These are phyloP conservation scores for Sminthurides bifidus DNA, from an alignment of 1,140 invertebrate species.

Conservation along the genomic window DNA sequence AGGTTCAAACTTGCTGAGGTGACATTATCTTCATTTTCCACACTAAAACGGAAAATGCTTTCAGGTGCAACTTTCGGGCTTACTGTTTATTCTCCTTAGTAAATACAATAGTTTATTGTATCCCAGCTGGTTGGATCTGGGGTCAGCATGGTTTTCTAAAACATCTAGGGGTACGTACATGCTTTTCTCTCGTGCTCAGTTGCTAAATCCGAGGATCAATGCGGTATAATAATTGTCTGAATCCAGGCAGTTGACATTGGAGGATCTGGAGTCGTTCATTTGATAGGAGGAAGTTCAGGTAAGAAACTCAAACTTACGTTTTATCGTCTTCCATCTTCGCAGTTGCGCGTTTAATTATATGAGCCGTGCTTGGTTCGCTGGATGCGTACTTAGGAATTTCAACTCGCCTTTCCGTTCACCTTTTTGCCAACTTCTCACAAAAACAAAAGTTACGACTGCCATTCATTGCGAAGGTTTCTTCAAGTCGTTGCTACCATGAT, in stretches of 20 bases:
- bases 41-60: not conserved
- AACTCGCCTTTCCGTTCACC: too few species aligned
- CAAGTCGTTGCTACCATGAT: too few species aligned
- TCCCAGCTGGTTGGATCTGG: constrained; percentile 58
- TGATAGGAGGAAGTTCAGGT: constrained; percentile 59
- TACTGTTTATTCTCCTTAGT: constrained; percentile 81
- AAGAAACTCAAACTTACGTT: constrained; percentile 4
- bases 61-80: constrained; percentile 73
- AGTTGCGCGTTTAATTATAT: too few species aligned
- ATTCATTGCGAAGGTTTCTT: too few species aligned
- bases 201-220: too few species aligned
- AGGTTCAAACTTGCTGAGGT: not conserved
- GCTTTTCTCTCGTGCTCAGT: too few species aligned
- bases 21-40: not conserved
- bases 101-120: constrained; percentile 80
- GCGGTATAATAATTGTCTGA: too few species aligned
- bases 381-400: too few species aligned
- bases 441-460: too few species aligned
- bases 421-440: too few species aligned
- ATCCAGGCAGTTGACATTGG: constrained; percentile 45
- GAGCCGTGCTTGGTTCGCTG: too few species aligned
- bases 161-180: constrained; percentile 39
- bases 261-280: constrained; percentile 75
- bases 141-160: constrained; percentile 41
- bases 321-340: not conserved